Base-by-base conservation (phyloP, 1,140 invertebrate genomes). In the Papilio polytes region DNA sequence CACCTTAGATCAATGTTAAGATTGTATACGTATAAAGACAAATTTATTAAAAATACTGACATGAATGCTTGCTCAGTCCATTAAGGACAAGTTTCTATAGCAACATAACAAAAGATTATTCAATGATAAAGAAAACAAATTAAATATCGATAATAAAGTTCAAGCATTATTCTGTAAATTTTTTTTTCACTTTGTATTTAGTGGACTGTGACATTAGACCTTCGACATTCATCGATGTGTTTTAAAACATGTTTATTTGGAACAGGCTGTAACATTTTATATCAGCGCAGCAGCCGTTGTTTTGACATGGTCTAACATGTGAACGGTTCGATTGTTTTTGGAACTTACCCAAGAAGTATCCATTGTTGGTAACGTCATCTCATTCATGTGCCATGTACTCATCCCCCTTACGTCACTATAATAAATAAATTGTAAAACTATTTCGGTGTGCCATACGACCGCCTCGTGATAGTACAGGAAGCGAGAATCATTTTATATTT, bases 351-450 rank as follows among this genome's bases (percentile, higher is more conserved):
- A 74, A 51, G 44, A 74, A 74, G 44, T 44, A 48, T 74, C n/a
- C 41, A 74, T 74, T 74, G 41, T 74, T n/a, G 15, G 73, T 74
- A 46, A 74, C 73, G 73, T 74, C 41, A 74, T 51, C 20, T 74
- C 73, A 74, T 74, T 74, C 73, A 74, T 74, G 73, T 48, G 22
- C 41, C 41, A 74, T 74, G 22, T 46, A 48, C 20, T 46, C 44
- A 48, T 22, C 73, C 20, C 73, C 73, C n/a, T 74, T 74, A 74
- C 73, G 46, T 74, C 72, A 41, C 18, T 9, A 20, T 74, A 74
- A 74, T 74, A 74, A 48, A 74, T 74, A 74, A 51, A 74, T 48
- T 74, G 73, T 74, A 51, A 46, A 74, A 48, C 44, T 74, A 74
- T 74, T 74, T 74, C 44, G 44, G 44, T 74, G 73, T 51, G 63